Conservation (phyloP, 2,113 vertebrate species). For the Cyprinodon tularosa region DNA sequence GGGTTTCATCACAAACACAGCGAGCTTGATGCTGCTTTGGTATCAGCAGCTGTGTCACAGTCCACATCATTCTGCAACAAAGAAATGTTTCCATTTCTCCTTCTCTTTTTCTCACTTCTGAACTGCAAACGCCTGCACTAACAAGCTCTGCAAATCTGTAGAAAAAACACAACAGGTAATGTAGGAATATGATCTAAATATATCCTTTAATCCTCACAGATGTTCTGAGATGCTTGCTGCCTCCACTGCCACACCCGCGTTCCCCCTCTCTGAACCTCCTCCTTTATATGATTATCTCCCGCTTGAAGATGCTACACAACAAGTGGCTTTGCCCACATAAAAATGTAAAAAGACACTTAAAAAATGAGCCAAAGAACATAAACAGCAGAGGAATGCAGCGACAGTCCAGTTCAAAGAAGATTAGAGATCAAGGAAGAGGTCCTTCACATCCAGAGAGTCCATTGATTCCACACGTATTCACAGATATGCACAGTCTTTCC, state of each 20-base stretch:
- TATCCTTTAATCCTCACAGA: constrained; percentile 26
- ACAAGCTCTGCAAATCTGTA: constrained; percentile 22
- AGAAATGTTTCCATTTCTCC: constrained; percentile 46
- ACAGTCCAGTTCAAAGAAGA: constrained; percentile 64
- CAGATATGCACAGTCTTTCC: constrained; percentile 68
- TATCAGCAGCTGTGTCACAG: constrained; percentile 90
- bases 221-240: constrained; percentile 32
- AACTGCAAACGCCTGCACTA: constrained; percentile 28
- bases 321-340: constrained; percentile 69
- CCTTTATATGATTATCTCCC: constrained; percentile 78
- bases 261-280: constrained; percentile 56
- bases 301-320: constrained; percentile 77
- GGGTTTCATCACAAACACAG: constrained; percentile 54
- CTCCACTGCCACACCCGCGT: constrained; percentile 31
- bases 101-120: constrained; percentile 54
- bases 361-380: constrained; percentile 61
- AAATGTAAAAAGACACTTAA: constrained; percentile 39
- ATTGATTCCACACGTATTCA: constrained; percentile 57
- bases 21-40: constrained; percentile 94
- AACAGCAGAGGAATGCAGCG: constrained; percentile 66
- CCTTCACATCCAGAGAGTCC: constrained; percentile 54
- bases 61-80: constrained; percentile 91
- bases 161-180: constrained; percentile 1
- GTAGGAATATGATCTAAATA: constrained; percentile 33
- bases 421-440: constrained; percentile 67